Percentiles rank a stretch among this genome's conserved stretches.
phyloP scores from a whole-genome alignment of 2,797 vertebrate species.

The Gymnopithys bicolor region DNA sequence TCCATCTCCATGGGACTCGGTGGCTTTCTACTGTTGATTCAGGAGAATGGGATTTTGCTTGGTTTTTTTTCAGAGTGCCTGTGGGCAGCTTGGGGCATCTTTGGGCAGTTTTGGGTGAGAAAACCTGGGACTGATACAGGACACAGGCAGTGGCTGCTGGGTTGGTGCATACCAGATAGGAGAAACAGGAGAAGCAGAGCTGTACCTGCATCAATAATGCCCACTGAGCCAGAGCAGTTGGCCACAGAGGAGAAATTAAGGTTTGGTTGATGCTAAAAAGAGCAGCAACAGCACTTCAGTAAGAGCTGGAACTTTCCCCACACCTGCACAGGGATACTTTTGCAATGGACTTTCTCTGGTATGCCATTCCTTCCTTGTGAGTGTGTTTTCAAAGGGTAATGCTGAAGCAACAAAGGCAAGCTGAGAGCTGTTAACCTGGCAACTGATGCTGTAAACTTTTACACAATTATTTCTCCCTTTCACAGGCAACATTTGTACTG shows the following conservation, averaged over 20 bases:
- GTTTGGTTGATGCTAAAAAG: not conserved
- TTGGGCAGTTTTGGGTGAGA: not conserved
- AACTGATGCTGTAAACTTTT: not conserved
- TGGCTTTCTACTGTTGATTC: not conserved
- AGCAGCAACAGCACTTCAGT: not conserved
- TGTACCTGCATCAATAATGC: accelerated
- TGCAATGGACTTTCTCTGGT: not conserved
- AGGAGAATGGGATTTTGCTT: not conserved
- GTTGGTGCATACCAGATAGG: not conserved
- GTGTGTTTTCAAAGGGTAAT: not conserved
- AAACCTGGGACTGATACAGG: not conserved
- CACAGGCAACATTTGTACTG: not conserved
- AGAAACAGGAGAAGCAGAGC: not conserved
- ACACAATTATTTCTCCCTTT: not conserved
- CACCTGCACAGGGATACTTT: not conserved
- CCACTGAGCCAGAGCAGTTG: not conserved
- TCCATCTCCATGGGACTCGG: not conserved
- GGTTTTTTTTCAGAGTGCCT: accelerated
- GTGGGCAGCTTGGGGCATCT: accelerated
- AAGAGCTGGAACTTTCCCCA: not conserved
- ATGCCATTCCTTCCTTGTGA: not conserved
- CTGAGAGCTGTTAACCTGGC: not conserved
- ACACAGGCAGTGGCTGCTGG: not conserved
- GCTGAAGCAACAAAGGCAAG: accelerated
- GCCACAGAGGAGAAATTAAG: not conserved